Conservation (phyloP, 2,113 vertebrate species). For the Mesocricetus auratus region DNA sequence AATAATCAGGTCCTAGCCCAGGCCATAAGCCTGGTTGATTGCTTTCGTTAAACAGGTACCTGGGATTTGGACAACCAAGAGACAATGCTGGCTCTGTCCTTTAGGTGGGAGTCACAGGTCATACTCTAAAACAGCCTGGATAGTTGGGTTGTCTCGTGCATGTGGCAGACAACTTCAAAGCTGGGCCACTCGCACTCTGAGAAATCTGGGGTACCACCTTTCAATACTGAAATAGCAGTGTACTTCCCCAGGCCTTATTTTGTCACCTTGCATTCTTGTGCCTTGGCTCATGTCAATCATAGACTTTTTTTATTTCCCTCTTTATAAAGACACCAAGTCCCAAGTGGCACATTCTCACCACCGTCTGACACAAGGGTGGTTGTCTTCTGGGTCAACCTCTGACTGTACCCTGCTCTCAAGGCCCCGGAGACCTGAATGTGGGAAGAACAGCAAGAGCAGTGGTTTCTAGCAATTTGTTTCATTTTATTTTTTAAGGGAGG, state of each 20-base stretch:
- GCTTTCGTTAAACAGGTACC: background rate
- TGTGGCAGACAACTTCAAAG: background rate
- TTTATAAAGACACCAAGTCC: background rate
- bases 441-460: background rate
- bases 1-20: background rate
- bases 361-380: background rate
- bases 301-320: background rate
- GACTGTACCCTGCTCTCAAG: background rate
- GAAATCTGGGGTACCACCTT: background rate
- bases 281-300: background rate
- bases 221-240: background rate
- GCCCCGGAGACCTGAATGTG: background rate
- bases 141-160: background rate
- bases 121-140: background rate
- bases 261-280: background rate
- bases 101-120: background rate
- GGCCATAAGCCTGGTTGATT: background rate
- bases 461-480: background rate
- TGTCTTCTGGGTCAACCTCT: background rate
- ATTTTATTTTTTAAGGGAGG: conserved; percentile 37
- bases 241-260: background rate
- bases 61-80: background rate
- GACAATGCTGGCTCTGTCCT: background rate
- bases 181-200: background rate
- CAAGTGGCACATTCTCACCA: background rate